Base-by-base conservation (phyloP, 2,888 invertebrate genomes). In the Dasypogon diadema region DNA sequence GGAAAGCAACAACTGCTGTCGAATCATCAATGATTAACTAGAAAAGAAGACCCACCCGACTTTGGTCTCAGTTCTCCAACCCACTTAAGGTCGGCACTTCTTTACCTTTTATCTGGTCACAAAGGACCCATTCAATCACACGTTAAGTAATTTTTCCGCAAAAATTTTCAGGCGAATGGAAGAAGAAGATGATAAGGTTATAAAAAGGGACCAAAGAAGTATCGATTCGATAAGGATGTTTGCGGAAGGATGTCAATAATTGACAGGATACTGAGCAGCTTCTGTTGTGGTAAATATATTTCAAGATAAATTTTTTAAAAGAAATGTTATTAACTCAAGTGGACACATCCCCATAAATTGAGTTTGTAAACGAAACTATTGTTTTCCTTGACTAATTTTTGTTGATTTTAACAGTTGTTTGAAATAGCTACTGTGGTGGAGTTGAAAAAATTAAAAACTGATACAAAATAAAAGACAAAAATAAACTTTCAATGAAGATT, bases 171-270 rank as follows among this genome's bases (percentile, higher is more conserved):
- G 12, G 51, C 18, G 4, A 16, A 6, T 2, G 51, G 22, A 51
- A 6, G 16, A 3, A 18, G 51, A 21, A 3, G 3, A 46, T 26
- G 26, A 26, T 58, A 30, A 60, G 18, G 21, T 37, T 60, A 42
- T 14, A 34, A 60, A 60, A 60, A 60, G 26, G 60, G 37, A 37
- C 60, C 14, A 60, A n/a, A 37, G 21, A 12, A 60, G 37, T 42
- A 60, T 60, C 60, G 60, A 60, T 60, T 60, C 37, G 60, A 60
- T 60, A 60, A 60, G 60, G 60, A 60, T 60, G 26, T 60, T 60
- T 60, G 37, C 37, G 60, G 60, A 60, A 60, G 60, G 60, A 60
- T 37, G 60, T 37, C 60, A 37, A 60, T 18, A 60, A 37, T 60
- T 60, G 60, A 12, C 12, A 42, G n/a, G n/a, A 42, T 42, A 12